Base-by-base conservation (phyloP, 2,888 invertebrate species). In the Drosophila percnosoma region DNA sequence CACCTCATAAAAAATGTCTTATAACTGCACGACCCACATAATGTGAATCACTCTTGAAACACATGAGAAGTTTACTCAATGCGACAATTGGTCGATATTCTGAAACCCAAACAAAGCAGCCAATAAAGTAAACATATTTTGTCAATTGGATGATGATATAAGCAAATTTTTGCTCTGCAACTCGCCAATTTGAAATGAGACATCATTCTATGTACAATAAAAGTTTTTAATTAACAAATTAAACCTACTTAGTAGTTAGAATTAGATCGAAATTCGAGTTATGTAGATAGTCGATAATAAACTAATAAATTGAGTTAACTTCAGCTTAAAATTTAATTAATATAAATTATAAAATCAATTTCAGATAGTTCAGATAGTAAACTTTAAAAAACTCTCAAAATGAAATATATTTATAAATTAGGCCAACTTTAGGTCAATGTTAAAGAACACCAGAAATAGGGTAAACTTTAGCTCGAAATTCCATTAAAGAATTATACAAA, bases 11-110 rank as follows among this genome's bases (percentile, higher is more conserved):
- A 4, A 45, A 24, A 18, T 24, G 24, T 45, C 45, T 24, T 24
- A 4, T 45, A 15, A 15, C 15, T 24, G 24, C 15, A 15, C 24
- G 45, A 45, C 24, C 21, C 24, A 45, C 24, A 45, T 51, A 15
- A 34, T 29, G 62, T 62, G 63, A 65, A 62, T 65, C 63, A 65
- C 21, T 8, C n/a, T 27, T 3, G 10, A 61, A 49, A 48, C n/a
- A 36, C 29, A 3, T 29, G 11, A 29, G 18, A 49, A 27, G 24
- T 45, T 7, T 45, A 15, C 24, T 45, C 15, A 45, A 2, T 45
- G 24, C 2, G 45, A 15, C 45, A 45, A 45, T 45, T 45, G 45
- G 15, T 45, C 24, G 21, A 45, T 45, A 45, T 24, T 45, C 24
- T 45, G 2, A 8, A 45, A 24, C 45, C 15, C 8, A 15, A 45